phyloP scores from a whole-genome alignment of 2,113 vertebrate species.

The Suricata suricatta region DNA sequence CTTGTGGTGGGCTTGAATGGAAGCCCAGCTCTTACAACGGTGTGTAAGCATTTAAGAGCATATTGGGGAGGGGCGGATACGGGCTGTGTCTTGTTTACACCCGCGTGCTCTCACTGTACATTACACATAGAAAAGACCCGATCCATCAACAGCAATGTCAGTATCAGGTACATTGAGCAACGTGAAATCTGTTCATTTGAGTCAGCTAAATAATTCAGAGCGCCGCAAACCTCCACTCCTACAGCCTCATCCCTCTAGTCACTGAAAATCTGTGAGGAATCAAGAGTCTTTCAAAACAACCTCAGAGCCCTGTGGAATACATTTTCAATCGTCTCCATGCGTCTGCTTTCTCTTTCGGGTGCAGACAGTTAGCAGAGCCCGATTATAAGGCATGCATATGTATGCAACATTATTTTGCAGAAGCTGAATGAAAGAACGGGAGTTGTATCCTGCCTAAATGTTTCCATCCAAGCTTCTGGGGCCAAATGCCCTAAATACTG shows the following conservation, averaged over 20 bases:
- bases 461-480: background rate
- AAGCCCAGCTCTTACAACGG: background rate
- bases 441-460: background rate
- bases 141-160: background rate
- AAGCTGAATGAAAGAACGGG: background rate
- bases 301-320: background rate
- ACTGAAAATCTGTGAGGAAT: conserved; percentile 36
- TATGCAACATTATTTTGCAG: background rate
- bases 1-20: background rate
- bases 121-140: background rate
- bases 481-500: background rate
- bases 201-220: background rate
- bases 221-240: background rate
- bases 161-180: background rate
- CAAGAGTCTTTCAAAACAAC: conserved; percentile 45
- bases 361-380: background rate
- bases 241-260: background rate
- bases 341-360: conserved; percentile 34
- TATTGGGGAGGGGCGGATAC: background rate
- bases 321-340: background rate
- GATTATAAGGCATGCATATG: background rate
- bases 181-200: background rate
- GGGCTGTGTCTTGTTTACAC: background rate
- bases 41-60: background rate
- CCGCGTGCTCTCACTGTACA: background rate